Evolutionary conservation across 2,797 vertebrate species (phyloP).

Genomic region (Poecilia gillii): DNA sequence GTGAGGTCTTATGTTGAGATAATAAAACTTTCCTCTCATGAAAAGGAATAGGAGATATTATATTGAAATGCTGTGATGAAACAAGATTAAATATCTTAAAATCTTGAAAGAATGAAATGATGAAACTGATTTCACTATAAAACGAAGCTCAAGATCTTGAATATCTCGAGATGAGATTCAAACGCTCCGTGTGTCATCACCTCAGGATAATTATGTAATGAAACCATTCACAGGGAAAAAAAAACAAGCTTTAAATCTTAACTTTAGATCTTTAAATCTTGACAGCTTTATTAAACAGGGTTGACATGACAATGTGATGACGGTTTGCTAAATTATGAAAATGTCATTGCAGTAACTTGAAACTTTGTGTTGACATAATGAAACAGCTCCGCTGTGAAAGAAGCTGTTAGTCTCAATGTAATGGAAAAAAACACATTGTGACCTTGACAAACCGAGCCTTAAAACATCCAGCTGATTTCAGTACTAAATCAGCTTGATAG

Average conservation of each 20-base stretch:
- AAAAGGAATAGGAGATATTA: not conserved
- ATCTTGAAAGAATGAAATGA: not conserved
- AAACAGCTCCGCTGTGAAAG: not conserved
- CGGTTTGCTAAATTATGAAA: not conserved
- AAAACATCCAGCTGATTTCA: not conserved
- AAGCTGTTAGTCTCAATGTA: not conserved
- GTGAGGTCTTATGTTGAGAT: not conserved
- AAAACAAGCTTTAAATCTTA: not conserved
- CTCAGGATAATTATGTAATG: not conserved
- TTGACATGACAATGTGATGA: not conserved
- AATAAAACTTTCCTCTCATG: not conserved
- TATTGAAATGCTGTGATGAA: not conserved
- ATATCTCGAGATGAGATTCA: not conserved
- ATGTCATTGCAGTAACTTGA: not conserved
- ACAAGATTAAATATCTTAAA: not conserved
- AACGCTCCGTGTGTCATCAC: not conserved
- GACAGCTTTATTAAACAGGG: not conserved
- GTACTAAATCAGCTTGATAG: not conserved
- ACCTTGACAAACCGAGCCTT: not conserved
- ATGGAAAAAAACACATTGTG: not conserved
- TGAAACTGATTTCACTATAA: not conserved
- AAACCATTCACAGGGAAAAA: not conserved
- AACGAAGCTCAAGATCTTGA: not conserved
- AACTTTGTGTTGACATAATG: constrained; percentile 1
- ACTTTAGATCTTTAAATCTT: too few relatives aligned